Percentiles rank a stretch among this genome's conserved stretches.
phyloP scores from a whole-genome alignment of 2,888 invertebrate genomes.

The Thumatha senex region DNA sequence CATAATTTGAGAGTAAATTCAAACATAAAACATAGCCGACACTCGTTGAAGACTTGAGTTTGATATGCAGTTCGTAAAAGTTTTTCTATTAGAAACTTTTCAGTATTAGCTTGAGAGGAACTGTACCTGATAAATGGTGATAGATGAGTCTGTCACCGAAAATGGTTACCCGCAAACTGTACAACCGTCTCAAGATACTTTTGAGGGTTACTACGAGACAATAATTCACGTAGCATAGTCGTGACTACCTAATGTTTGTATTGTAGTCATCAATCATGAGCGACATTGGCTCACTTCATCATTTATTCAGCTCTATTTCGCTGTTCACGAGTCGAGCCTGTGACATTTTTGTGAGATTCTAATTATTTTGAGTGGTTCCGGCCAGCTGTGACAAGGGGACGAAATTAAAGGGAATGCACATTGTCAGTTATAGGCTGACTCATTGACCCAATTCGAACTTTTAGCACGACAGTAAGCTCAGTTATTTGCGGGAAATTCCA shows the following conservation, averaged over 20 bases:
- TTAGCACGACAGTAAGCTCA: conserved; percentile 2
- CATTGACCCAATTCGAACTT: conserved; percentile 19
- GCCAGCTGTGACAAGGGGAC: conserved; percentile 51
- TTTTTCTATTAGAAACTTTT: conserved; percentile 17
- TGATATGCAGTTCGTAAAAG: conserved; percentile 11
- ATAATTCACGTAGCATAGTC: conserved; percentile 30
- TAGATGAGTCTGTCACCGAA: conserved; percentile 9
- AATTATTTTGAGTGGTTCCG: conserved; percentile 62
- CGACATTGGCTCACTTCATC: conserved; percentile 46
- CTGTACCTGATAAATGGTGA: conserved; percentile 16
- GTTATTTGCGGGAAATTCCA: background rate
- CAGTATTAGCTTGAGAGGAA: conserved; percentile 14
- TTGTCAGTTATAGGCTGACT: conserved; percentile 19
- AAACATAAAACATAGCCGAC: too few species aligned
- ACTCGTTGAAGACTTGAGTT: conserved; percentile 4
- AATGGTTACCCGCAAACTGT: conserved; percentile 9
- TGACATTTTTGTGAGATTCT: conserved; percentile 61
- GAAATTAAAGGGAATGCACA: conserved; percentile 31
- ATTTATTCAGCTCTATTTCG: conserved; percentile 49
- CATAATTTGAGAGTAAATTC: too few species aligned
- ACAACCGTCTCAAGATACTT: conserved; percentile 3
- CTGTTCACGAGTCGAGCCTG: conserved; percentile 33
- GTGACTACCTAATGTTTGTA: conserved; percentile 35
- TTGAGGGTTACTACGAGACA: conserved; percentile 8
- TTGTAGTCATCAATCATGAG: conserved; percentile 52